Percentiles rank a stretch among this genome's conserved stretches.
These are phyloP conservation scores for Scolopax mira DNA, from an alignment of 2,113 vertebrate genomes.

Conservation along the genomic window DNA sequence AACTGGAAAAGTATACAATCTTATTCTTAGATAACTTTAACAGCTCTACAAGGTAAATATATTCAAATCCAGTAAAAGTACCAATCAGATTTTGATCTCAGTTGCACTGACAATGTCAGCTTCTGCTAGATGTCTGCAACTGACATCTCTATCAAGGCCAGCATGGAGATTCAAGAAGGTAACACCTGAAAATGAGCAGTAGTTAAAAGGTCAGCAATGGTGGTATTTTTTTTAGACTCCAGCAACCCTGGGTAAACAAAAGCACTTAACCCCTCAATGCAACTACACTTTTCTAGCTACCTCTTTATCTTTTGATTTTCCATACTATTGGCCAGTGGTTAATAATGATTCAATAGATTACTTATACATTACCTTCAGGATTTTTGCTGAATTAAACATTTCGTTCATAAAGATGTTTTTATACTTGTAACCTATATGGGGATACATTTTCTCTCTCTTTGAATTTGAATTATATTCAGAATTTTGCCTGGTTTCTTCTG, in stretches of 20 bases:
- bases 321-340: neutral
- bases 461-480: neutral
- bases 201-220: accelerated
- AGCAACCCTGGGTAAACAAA: neutral
- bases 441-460: neutral
- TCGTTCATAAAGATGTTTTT: neutral
- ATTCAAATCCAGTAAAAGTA: neutral
- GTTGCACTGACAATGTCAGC: neutral
- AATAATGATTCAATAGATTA: neutral
- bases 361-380: neutral
- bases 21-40: neutral
- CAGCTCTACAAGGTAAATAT: neutral
- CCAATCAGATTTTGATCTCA: neutral
- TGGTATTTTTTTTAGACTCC: neutral
- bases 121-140: neutral
- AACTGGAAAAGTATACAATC: neutral
- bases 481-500: neutral
- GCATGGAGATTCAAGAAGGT: neutral
- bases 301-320: neutral
- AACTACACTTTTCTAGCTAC: neutral
- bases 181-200: neutral
- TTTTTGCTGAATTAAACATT: neutral
- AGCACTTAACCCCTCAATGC: neutral
- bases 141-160: neutral
- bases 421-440: neutral